These are phyloP conservation scores for Pleuronectes platessa DNA, from an alignment of 2,113 vertebrate species.

Conservation along the genomic window DNA sequence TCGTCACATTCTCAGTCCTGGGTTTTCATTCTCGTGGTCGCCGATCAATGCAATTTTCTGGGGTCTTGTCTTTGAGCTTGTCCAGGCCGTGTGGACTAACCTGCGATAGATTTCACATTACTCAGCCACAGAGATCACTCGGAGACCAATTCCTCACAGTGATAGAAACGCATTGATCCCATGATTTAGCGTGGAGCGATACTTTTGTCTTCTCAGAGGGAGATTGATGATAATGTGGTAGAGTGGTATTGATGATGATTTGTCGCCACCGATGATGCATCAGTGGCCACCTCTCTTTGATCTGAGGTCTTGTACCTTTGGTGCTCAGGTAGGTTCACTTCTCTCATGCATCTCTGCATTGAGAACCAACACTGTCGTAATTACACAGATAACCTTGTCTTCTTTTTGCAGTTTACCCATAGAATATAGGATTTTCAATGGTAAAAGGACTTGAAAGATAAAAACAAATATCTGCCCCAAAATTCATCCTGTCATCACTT, in stretches of 20 bases:
- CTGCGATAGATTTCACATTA: constrained; percentile 79
- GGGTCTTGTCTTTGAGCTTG: constrained; percentile 73
- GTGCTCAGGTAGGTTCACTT: constrained; percentile 53
- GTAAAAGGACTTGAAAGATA: too few species aligned
- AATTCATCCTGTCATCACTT: too few species aligned
- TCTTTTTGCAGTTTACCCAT: not conserved
- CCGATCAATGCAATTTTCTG: constrained; percentile 70
- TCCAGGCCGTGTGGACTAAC: constrained; percentile 62
- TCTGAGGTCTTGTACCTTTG: constrained; percentile 30
- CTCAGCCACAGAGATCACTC: constrained; percentile 62
- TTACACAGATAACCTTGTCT: constrained; percentile 1
- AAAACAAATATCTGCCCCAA: too few species aligned
- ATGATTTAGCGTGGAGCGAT: constrained; percentile 72
- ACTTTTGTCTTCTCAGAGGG: constrained; percentile 72
- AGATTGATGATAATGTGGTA: constrained; percentile 76
- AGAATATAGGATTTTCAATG: too few species aligned
- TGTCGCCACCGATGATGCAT: constrained; percentile 68
- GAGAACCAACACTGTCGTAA: constrained; percentile 15
- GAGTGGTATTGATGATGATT: constrained; percentile 73
- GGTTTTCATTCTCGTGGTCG: constrained; percentile 12
- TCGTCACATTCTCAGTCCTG: constrained; percentile 31
- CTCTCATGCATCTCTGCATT: constrained; percentile 8
- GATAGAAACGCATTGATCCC: constrained; percentile 73
- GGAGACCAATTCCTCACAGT: constrained; percentile 66
- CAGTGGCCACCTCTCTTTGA: constrained; percentile 57